A percentile compares a stretch with the other conserved stretches of the same genome.
Evolutionary conservation across 2,888 invertebrate species (phyloP).

Genomic region (Caenorhabditis drosophilae): DNA sequence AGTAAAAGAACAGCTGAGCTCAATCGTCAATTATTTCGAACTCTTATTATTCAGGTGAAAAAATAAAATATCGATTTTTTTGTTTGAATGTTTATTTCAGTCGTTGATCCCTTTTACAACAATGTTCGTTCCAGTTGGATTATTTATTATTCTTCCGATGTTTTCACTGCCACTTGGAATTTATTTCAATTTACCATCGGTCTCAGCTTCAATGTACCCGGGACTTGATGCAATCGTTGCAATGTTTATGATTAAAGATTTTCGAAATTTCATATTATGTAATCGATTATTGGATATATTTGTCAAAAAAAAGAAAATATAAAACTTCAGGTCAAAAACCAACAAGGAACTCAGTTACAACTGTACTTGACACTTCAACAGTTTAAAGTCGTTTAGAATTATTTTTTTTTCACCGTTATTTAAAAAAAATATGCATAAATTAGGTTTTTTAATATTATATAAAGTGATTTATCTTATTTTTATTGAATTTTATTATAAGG

Average conservation of each 20-base stretch:
- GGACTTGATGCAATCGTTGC: background rate
- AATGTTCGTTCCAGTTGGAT: background rate
- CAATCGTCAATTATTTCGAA: background rate
- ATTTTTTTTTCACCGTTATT: too few relatives aligned
- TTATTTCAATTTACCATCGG: background rate
- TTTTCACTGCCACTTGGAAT: background rate
- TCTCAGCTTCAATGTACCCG: background rate
- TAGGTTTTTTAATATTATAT: too few relatives aligned
- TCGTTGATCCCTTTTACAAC: background rate
- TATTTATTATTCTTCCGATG: background rate
- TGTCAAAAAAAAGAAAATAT: too few relatives aligned
- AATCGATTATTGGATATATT: too few relatives aligned
- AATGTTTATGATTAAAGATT: background rate
- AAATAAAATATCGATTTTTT: too few relatives aligned
- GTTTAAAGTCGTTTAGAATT: constrained; percentile 7
- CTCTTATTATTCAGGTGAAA: background rate
- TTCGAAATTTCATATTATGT: background rate
- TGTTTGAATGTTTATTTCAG: too few relatives aligned
- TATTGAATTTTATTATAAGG: too few relatives aligned
- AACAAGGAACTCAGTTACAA: too few relatives aligned
- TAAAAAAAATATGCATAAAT: too few relatives aligned
- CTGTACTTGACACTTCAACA: too few relatives aligned
- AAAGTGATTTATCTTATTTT: too few relatives aligned
- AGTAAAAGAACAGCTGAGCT: background rate
- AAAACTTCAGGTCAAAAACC: too few relatives aligned